These are phyloP conservation scores for Xiphophorus birchmanni DNA, from an alignment of 2,797 vertebrate genomes.

Conservation along the genomic window DNA sequence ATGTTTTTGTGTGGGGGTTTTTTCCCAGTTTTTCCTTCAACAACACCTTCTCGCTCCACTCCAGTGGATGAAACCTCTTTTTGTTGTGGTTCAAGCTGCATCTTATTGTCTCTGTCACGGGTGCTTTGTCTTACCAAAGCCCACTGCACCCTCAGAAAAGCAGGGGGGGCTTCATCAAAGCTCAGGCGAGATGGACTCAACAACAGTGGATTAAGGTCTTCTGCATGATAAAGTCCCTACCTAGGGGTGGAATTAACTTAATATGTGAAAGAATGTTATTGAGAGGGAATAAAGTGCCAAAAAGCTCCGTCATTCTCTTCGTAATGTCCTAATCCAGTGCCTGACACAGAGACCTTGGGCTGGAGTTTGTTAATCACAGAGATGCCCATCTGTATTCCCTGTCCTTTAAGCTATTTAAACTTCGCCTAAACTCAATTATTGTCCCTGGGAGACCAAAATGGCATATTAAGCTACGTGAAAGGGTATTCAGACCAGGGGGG, in stretches of 20 bases:
- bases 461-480: conserved; percentile 98
- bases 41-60: conserved; percentile 83
- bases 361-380: conserved; percentile 97
- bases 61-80: conserved; percentile 85
- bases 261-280: conserved; percentile 99
- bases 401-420: conserved; percentile 98
- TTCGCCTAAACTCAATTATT: conserved; percentile 99
- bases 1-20: conserved; percentile 58
- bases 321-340: conserved; percentile 99
- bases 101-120: conserved; percentile 98
- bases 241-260: conserved; percentile 99
- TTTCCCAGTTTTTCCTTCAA: conserved; percentile 66
- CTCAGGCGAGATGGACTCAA: conserved; percentile 92
- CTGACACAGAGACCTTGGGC: conserved; percentile 95
- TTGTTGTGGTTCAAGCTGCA: conserved; percentile 91
- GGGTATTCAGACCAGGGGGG: conserved; percentile 78
- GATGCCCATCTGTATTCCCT: conserved; percentile 97
- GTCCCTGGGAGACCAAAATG: conserved; percentile 98
- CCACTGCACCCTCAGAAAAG: conserved; percentile 90
- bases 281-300: conserved; percentile 99
- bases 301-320: conserved; percentile 98
- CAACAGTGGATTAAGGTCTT: conserved; percentile 99
- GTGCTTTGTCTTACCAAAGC: conserved; percentile 98
- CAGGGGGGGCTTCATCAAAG: conserved; percentile 93
- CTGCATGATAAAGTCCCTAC: conserved; percentile 99